Evolutionary conservation across 2,797 vertebrate species (phyloP).

Genomic region (Xyrichtys novacula): DNA sequence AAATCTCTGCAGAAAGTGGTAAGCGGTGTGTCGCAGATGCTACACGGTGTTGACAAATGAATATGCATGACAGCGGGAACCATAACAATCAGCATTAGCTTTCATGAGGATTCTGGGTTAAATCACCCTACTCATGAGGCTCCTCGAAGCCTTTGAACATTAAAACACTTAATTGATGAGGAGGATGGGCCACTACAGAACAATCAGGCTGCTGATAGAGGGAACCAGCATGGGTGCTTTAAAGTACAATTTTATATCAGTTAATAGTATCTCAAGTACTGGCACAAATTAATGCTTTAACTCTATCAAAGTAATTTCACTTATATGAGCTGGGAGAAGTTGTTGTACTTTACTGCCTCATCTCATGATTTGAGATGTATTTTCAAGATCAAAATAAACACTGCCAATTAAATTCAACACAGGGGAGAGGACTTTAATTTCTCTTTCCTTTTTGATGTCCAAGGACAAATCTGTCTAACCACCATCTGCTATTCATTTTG

Average conservation of each 20-base stretch:
- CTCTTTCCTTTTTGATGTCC: background rate
- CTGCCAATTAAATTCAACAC: background rate
- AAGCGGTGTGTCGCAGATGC: slow-evolving; percentile 40
- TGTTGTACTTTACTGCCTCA: no score
- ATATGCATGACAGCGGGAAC: slow-evolving; percentile 64
- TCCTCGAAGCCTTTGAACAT: slow-evolving; percentile 56
- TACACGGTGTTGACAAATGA: slow-evolving; percentile 45
- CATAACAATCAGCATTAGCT: slow-evolving; percentile 67
- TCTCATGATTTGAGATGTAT: background rate
- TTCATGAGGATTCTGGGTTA: slow-evolving; percentile 62
- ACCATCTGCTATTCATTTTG: slow-evolving; percentile 4
- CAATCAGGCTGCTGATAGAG: slow-evolving; percentile 14
- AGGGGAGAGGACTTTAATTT: background rate
- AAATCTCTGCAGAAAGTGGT: slow-evolving; percentile 48
- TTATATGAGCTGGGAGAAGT: background rate
- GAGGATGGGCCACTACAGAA: slow-evolving; percentile 43
- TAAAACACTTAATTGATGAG: slow-evolving; percentile 55
- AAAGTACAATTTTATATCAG: slow-evolving; percentile 12
- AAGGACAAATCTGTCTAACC: background rate
- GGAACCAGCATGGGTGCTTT: slow-evolving; percentile 28
- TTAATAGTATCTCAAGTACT: background rate
- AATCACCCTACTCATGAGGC: slow-evolving; percentile 55
- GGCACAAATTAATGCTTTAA: slow-evolving; percentile 1
- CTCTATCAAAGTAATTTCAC: background rate
- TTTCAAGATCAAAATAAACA: background rate